These are phyloP conservation scores for Agelastica alni DNA, from an alignment of 2,888 invertebrate species.

Conservation along the genomic window DNA sequence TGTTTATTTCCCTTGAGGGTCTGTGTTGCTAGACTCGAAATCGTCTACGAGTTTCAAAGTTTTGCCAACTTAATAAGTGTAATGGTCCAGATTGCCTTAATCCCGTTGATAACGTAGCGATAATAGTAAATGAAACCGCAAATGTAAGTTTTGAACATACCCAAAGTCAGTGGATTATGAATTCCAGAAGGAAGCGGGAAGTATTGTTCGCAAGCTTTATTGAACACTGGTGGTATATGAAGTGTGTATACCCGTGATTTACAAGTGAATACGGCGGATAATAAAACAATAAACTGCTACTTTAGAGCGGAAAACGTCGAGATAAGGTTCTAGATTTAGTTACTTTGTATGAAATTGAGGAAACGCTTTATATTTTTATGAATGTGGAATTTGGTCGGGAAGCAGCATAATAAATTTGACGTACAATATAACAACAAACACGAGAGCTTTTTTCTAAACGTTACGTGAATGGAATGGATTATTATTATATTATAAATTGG, in stretches of 20 bases:
- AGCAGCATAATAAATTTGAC: no score
- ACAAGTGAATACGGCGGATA: background rate
- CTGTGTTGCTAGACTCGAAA: constrained; percentile 12
- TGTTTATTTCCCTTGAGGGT: no score
- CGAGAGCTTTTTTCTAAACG: no score
- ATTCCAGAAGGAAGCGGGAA: constrained; percentile 14
- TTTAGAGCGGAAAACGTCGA: no score
- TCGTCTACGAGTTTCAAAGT: constrained; percentile 17
- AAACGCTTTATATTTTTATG: no score
- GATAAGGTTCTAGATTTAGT: no score
- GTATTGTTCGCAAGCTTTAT: constrained; percentile 13
- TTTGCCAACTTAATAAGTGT: constrained; percentile 28
- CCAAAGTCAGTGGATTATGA: constrained; percentile 18
- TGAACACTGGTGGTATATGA: constrained; percentile 3
- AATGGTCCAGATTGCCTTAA: constrained; percentile 29
- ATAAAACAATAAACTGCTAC: background rate
- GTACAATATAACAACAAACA: no score
- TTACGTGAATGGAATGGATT: no score
- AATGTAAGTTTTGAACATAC: constrained; percentile 23
- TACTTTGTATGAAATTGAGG: no score
- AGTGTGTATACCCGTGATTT: background rate
- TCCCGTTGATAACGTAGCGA: constrained; percentile 28
- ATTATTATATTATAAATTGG: no score
- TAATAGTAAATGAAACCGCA: constrained; percentile 27
- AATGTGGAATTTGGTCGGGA: no score